phyloP scores from a whole-genome alignment of 2,888 invertebrate genomes.

The Eupithecia dodoneata region DNA sequence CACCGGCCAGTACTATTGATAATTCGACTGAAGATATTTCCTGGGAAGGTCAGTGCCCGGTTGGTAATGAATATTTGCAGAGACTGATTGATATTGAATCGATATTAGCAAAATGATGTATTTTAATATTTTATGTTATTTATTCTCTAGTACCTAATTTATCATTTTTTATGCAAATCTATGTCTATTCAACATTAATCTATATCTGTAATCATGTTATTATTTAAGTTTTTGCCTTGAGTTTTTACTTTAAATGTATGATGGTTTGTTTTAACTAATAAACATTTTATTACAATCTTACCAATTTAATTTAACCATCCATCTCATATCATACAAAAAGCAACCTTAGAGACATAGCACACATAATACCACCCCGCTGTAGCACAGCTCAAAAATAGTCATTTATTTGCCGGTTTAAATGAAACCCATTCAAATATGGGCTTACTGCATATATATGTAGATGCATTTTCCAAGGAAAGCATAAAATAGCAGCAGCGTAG shows the following conservation, averaged over 20 bases:
- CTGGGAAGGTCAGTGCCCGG: slow-evolving; percentile 40
- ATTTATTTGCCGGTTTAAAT: too few relatives aligned
- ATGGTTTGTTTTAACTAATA: background rate
- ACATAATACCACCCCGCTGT: too few relatives aligned
- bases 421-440: too few relatives aligned
- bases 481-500: too few relatives aligned
- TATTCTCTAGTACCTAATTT: background rate
- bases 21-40: slow-evolving; percentile 48
- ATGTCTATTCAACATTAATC: background rate
- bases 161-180: background rate
- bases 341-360: background rate
- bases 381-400: too few relatives aligned
- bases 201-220: background rate
- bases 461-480: too few relatives aligned
- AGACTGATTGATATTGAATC: slow-evolving; percentile 51
- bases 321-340: background rate
- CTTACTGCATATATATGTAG: too few relatives aligned
- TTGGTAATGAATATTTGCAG: slow-evolving; percentile 50
- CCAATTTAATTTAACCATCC: background rate
- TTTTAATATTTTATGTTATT: background rate
- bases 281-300: background rate
- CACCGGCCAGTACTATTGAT: slow-evolving; percentile 58
- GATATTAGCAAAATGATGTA: slow-evolving; percentile 24
- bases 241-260: background rate
- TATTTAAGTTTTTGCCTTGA: background rate